Evolutionary conservation across 1,140 invertebrate genomes (phyloP), one percentile per base, ranked within the genome.

Genomic region (Fopius arisanus): DNA sequence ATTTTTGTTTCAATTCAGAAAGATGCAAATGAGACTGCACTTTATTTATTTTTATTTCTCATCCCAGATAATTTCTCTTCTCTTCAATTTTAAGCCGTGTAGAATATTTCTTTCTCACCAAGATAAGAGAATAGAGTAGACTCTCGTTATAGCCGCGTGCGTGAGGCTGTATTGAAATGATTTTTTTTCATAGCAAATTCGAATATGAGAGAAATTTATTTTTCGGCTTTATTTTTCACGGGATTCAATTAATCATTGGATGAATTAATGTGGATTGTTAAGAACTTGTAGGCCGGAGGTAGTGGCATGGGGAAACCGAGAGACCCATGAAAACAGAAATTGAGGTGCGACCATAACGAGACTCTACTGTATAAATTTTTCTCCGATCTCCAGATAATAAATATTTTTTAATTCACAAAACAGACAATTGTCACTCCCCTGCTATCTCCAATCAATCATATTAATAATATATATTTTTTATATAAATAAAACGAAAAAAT

Each of bases 21-120:
- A 63, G 37, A 43, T 72, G 70, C 59, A 63, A 63, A 59, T 72
- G 59, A 72, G 70, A 72, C 67, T 69, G 67, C 67, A 28, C 70
- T 65, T 33, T 43, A 68, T 68, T 43, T 68, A 63, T 72, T 72
- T 59, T 26, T 59, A 59, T 59, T 26, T 59, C 10, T 26, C 19
- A 26, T 59, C 23, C 7, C 33, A 37, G 26, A 3, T 59, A 59
- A 26, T 59, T 19, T 59, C 19, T 23, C 19, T 28, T 59, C 19
- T 59, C 9, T 59, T 59, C 43, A 48, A 26, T 26, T 65, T 40
- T 65, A 72, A 63, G 70, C 59, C 70, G 59, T 40, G 54, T 72
- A 70, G 51, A n/a, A 54, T 72, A 70, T 70, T 54, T 62, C 12
- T 26, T 26, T 59, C 26, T 7, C n/a, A n/a, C 23, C 19, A 28